phyloP scores from a whole-genome alignment of 1,140 invertebrate species.

The Bombus picipes region DNA sequence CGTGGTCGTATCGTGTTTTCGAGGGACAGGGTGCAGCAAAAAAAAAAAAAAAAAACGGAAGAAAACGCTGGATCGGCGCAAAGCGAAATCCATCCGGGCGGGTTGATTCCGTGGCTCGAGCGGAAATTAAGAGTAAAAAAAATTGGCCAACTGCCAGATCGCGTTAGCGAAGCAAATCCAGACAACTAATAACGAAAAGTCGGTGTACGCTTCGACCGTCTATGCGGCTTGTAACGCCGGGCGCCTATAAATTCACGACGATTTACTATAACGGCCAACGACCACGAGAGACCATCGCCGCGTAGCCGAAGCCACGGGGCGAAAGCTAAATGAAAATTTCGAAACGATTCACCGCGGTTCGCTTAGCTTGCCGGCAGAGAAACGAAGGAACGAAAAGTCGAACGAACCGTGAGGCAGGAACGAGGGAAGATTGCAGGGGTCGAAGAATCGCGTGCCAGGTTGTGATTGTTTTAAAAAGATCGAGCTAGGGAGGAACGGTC shows the following conservation, averaged over 20 bases:
- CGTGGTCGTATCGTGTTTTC: conserved; percentile 17
- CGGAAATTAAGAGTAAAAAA: conserved; percentile 66
- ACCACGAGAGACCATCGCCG: conserved; percentile 33
- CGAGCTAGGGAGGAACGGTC: not conserved
- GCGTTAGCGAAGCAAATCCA: conserved; percentile 63
- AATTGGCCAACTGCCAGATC: conserved; percentile 68
- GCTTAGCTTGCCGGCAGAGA: not conserved
- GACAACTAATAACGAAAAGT: conserved; percentile 72
- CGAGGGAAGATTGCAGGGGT: not conserved
- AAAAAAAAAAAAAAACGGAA: not conserved
- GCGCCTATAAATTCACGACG: conserved; percentile 68
- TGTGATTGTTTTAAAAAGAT: conserved; percentile 44
- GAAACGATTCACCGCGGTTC: not conserved
- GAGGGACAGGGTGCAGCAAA: not conserved
- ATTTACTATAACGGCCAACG: conserved; percentile 67
- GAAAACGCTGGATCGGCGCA: conserved; percentile 18
- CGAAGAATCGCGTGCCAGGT: conserved; percentile 25
- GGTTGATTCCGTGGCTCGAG: conserved; percentile 38
- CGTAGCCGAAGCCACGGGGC: not conserved
- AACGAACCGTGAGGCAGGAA: not conserved
- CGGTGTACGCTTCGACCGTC: conserved; percentile 43
- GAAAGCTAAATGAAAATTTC: conserved; percentile 60
- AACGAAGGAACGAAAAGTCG: not conserved
- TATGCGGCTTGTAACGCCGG: not conserved
- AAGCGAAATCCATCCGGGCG: conserved; percentile 28